Percentiles rank a stretch among this genome's conserved stretches.
Evolutionary conservation across 2,888 invertebrate species (phyloP).

Genomic region (Corbicula japonica): DNA sequence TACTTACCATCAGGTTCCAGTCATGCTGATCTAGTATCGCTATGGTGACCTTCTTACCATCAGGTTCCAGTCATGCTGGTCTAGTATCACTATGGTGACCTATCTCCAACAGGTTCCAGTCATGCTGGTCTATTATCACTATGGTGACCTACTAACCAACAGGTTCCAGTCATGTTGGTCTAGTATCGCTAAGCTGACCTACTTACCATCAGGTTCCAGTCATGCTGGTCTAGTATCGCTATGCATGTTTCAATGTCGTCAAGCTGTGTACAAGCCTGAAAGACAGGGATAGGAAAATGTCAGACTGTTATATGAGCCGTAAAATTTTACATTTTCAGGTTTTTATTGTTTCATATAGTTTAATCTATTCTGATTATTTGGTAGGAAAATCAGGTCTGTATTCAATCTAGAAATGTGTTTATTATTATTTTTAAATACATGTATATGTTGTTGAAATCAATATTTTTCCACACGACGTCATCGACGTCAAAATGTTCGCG

Average conservation of each 20-base stretch:
- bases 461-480: no score
- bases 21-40: no score
- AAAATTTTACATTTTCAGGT: background rate
- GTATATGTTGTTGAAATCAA: conserved; percentile 7
- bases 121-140: no score
- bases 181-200: no score
- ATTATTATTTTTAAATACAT: background rate
- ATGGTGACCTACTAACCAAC: no score
- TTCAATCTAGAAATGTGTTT: background rate
- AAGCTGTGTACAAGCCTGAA: conserved; percentile 84
- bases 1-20: no score
- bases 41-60: no score
- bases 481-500: no score
- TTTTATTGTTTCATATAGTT: background rate
- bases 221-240: conserved; percentile 84
- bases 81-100: no score
- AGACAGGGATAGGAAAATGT: conserved; percentile 27
- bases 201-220: conserved; percentile 84
- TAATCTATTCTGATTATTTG: background rate
- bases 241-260: conserved; percentile 85
- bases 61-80: no score
- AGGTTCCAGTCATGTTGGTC: no score
- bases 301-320: background rate
- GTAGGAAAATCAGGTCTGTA: background rate
- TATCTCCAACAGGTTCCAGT: no score